A percentile compares a stretch with the other conserved stretches of the same genome.
Conservation (phyloP, 2,113 vertebrate genomes). For the Larimichthys crocea region DNA sequence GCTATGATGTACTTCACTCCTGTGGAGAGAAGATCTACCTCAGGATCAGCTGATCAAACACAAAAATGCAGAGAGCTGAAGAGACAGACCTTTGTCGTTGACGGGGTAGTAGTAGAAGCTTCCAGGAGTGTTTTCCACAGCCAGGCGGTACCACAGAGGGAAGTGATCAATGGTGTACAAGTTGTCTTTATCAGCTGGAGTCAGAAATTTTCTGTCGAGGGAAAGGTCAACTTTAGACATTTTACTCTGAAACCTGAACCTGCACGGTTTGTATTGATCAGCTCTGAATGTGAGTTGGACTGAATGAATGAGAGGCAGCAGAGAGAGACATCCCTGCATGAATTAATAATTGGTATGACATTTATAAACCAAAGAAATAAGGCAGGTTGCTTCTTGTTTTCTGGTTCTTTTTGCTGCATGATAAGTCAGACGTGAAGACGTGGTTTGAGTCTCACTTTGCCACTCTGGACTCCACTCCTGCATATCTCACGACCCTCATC, state of each 20-base stretch:
- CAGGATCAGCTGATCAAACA: neutral
- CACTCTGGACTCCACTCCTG: constrained; percentile 88
- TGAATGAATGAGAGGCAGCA: neutral
- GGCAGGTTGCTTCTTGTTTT: neutral
- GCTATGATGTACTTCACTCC: constrained; percentile 73
- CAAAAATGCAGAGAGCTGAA: fast-evolving
- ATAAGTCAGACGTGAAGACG: too few relatives aligned
- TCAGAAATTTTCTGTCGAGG: constrained; percentile 89
- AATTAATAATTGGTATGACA: neutral
- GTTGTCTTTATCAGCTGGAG: constrained; percentile 86
- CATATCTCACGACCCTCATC: constrained; percentile 87
- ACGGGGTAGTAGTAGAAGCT: constrained; percentile 89
- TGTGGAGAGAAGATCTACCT: constrained; percentile 21
- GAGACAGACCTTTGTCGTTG: constrained; percentile 82
- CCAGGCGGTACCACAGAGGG: constrained; percentile 95
- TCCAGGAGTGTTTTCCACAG: constrained; percentile 89
- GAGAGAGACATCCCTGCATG: neutral
- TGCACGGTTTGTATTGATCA: neutral
- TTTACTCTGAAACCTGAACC: too few relatives aligned
- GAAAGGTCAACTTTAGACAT: neutral
- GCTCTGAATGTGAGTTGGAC: neutral
- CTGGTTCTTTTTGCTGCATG: neutral
- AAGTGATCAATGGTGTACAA: constrained; percentile 94
- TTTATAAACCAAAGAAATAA: neutral
- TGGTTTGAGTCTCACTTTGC: constrained; percentile 85